Conservation (phyloP, 2,888 invertebrate genomes). For the Trichogramma dendrolimi region DNA sequence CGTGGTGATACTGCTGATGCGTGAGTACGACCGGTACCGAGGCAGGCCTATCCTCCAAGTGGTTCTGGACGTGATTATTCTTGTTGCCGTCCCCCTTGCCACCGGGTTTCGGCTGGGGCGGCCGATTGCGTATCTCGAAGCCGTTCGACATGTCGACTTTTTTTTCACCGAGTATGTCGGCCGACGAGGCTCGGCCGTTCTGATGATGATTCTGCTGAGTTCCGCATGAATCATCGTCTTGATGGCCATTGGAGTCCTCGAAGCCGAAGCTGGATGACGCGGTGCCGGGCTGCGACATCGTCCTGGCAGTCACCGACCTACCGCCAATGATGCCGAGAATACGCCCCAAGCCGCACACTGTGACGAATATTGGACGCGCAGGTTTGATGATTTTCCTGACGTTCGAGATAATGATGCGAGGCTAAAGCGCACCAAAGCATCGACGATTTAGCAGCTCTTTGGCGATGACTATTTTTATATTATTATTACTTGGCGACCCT, state of each 20-base stretch:
- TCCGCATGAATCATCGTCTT: neutral
- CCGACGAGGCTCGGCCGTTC: conserved; percentile 38
- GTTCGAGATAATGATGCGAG: neutral
- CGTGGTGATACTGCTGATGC: conserved; percentile 41
- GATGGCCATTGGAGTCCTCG: conserved; percentile 34
- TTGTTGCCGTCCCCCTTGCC: neutral
- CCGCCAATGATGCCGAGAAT: conserved; percentile 52
- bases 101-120: neutral
- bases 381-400: neutral
- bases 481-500: too few species aligned
- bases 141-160: conserved; percentile 25
- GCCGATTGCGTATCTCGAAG: conserved; percentile 15
- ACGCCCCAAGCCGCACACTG: conserved; percentile 50
- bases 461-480: too few species aligned
- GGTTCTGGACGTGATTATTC: conserved; percentile 26
- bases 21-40: conserved; percentile 39
- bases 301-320: conserved; percentile 48
- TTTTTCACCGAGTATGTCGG: conserved; percentile 19
- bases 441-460: too few species aligned
- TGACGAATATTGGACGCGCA: conserved; percentile 37
- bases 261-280: conserved; percentile 36
- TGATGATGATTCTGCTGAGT: conserved; percentile 29
- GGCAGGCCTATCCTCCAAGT: conserved; percentile 42
- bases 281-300: conserved; percentile 48
- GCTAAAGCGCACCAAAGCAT: conserved; percentile 7